phyloP scores from a whole-genome alignment of 2,888 invertebrate species.

The Parnassius glacialis region DNA sequence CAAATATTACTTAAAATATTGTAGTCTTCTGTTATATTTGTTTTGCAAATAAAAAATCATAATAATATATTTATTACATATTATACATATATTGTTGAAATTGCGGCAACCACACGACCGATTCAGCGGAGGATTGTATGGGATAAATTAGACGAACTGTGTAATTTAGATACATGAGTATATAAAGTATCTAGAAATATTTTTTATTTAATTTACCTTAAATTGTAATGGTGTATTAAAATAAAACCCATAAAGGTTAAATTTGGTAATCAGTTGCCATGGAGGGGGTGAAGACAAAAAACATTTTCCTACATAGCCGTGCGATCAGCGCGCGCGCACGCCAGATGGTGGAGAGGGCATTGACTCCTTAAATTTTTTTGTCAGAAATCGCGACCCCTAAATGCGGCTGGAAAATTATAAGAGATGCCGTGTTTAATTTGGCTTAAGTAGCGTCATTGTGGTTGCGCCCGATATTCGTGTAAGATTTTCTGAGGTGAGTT shows the following conservation, averaged over 20 bases:
- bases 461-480: conserved; percentile 30
- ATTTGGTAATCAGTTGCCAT: conserved; percentile 45
- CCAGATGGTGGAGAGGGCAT: conserved; percentile 72
- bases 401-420: conserved; percentile 61
- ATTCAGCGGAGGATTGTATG: no score
- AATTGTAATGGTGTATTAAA: no score
- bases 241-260: conserved; percentile 9
- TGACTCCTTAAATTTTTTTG: conserved; percentile 66
- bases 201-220: no score
- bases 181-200: no score
- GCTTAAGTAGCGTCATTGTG: conserved; percentile 55
- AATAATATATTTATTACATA: no score
- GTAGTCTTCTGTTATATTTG: no score
- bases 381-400: conserved; percentile 69
- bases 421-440: conserved; percentile 54
- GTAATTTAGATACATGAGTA: no score
- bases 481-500: conserved; percentile 10
- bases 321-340: conserved; percentile 52
- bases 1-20: neutral
- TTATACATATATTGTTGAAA: no score
- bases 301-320: conserved; percentile 32
- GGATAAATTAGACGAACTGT: no score
- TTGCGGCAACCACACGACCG: no score
- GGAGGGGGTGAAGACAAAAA: conserved; percentile 51
- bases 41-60: no score